phyloP scores from a whole-genome alignment of 1,140 invertebrate species.

The Alviniconcha marisindica region DNA sequence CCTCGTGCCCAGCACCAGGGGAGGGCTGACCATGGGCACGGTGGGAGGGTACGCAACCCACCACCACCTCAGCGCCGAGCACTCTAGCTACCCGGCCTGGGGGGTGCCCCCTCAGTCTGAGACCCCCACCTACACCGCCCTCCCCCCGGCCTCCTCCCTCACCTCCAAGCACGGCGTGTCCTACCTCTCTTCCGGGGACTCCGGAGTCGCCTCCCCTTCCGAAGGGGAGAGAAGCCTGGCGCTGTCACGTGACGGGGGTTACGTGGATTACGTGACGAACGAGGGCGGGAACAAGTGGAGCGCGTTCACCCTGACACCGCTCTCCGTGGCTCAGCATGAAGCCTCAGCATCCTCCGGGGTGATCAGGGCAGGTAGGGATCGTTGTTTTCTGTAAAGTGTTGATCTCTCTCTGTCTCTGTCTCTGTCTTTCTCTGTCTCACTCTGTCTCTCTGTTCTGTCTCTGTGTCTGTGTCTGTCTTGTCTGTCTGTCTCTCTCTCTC shows the following conservation, averaged over 20 bases:
- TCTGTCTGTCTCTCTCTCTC: not conserved
- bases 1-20: not conserved
- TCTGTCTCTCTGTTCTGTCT: not conserved
- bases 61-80: not conserved
- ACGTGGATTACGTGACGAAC: constrained; percentile 32
- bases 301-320: not conserved
- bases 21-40: not conserved
- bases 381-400: not conserved
- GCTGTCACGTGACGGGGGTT: constrained; percentile 2
- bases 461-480: not conserved
- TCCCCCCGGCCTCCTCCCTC: constrained; percentile 35
- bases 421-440: not conserved
- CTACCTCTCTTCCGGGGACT: constrained; percentile 21
- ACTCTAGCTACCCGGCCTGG: constrained; percentile 9
- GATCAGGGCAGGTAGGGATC: not conserved
- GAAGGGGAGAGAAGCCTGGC: constrained; percentile 15
- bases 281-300: constrained; percentile 27
- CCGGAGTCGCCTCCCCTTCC: not conserved
- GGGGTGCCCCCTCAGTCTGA: not conserved
- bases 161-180: constrained; percentile 28
- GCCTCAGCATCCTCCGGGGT: not conserved
- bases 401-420: not conserved
- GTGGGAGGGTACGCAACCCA: constrained; percentile 15
- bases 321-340: not conserved
- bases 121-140: constrained; percentile 20